Percentiles rank a stretch among this genome's conserved stretches.
These are phyloP conservation scores for Stenolophus ochropezus DNA, from an alignment of 2,888 invertebrate genomes.

Conservation along the genomic window DNA sequence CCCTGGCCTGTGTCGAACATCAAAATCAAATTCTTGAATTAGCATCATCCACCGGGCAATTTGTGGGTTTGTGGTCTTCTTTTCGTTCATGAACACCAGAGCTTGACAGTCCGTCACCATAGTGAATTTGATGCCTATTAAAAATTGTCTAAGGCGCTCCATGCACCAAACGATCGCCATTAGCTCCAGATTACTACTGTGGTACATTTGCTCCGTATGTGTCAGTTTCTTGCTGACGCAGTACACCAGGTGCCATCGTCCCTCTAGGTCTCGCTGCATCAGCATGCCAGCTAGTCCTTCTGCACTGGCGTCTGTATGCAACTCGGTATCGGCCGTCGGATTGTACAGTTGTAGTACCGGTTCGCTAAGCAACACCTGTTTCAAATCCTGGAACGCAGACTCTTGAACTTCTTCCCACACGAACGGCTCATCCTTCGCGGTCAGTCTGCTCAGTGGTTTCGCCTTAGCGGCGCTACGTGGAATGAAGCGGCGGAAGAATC, in stretches of 20 bases:
- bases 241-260: background rate
- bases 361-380: background rate
- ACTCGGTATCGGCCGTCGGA: too few species aligned
- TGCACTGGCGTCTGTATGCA: too few species aligned
- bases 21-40: constrained; percentile 1
- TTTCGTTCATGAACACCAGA: constrained; percentile 7
- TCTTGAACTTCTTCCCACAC: background rate
- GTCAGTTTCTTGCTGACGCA: background rate
- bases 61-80: background rate
- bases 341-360: too few species aligned
- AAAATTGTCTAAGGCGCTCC: too few species aligned
- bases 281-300: background rate
- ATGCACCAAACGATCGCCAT: constrained; percentile 4
- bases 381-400: background rate
- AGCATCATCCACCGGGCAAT: constrained; percentile 28
- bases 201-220: background rate
- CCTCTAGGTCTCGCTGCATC: background rate
- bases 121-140: background rate
- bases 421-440: background rate
- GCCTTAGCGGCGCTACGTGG: background rate
- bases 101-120: constrained; percentile 10
- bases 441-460: background rate
- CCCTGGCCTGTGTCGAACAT: background rate
- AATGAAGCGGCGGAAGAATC: background rate
- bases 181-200: background rate